Percentiles rank a stretch among this genome's conserved stretches.
These are phyloP conservation scores for Pachypanchax playfairii DNA, from an alignment of 2,113 vertebrate genomes.

Conservation along the genomic window DNA sequence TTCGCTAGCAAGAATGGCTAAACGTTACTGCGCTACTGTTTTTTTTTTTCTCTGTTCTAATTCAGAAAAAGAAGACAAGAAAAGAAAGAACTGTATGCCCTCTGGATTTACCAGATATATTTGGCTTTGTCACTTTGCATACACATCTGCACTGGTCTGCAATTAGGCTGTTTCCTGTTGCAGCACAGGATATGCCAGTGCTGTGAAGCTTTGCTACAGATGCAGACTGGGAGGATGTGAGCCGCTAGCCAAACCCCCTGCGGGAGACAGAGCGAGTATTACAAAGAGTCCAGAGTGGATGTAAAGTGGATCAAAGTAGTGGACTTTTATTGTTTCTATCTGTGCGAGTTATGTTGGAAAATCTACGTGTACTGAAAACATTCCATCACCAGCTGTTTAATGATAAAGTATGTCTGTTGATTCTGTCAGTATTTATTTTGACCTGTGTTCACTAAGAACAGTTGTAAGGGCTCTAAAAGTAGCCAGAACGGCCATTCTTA, in stretches of 20 bases:
- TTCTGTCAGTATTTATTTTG: neutral
- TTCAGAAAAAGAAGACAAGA: constrained; percentile 24
- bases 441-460: neutral
- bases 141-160: constrained; percentile 64
- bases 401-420: neutral
- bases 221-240: constrained; percentile 26
- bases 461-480: neutral
- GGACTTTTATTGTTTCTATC: neutral
- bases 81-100: constrained; percentile 12
- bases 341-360: neutral
- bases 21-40: constrained; percentile 24
- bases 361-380: neutral
- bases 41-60: constrained; percentile 15
- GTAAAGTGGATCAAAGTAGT: neutral
- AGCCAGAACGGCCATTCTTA: neutral
- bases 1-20: constrained; percentile 31
- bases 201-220: constrained; percentile 43
- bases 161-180: constrained; percentile 74
- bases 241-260: constrained; percentile 3
- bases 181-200: constrained; percentile 47
- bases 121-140: constrained; percentile 65
- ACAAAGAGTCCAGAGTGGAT: constrained; percentile 15
- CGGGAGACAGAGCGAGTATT: constrained; percentile 27
- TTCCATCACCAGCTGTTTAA: neutral
- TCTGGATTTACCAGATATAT: constrained; percentile 60